phyloP scores from a whole-genome alignment of 2,113 vertebrate species.

The Athene noctua region DNA sequence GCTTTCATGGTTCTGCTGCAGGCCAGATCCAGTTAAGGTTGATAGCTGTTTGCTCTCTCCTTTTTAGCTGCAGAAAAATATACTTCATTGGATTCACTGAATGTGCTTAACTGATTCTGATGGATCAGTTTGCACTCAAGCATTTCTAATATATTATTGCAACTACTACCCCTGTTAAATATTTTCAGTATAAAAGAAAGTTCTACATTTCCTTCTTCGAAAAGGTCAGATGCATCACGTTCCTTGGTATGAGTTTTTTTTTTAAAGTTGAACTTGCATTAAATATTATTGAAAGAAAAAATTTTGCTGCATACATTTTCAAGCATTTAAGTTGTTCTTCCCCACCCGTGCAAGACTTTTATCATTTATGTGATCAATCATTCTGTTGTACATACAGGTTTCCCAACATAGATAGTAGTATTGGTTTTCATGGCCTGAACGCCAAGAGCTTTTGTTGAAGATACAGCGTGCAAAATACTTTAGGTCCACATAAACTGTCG shows the following conservation, averaged over 20 bases:
- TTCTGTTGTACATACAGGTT: neutral
- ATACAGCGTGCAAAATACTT: neutral
- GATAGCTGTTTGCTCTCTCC: neutral
- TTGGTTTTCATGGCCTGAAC: neutral
- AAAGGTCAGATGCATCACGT: neutral
- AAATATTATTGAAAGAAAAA: neutral
- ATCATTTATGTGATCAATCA: neutral
- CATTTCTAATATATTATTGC: neutral
- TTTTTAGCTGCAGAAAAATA: neutral
- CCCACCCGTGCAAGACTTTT: fast-evolving
- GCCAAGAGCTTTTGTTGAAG: neutral
- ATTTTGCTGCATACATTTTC: neutral
- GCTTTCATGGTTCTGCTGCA: neutral
- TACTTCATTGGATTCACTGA: neutral
- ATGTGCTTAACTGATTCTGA: neutral
- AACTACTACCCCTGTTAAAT: neutral
- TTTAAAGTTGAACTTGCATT: neutral
- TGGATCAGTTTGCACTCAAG: neutral
- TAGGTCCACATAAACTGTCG: neutral
- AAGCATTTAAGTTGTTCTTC: neutral
- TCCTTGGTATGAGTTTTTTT: neutral
- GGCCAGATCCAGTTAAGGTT: neutral
- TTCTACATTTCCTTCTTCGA: neutral
- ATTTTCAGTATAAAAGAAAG: neutral
- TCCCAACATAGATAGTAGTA: neutral